A percentile compares a stretch with the other conserved stretches of the same genome.
Conservation (phyloP, 2,888 invertebrate genomes). For the Phaonia tiefii region DNA sequence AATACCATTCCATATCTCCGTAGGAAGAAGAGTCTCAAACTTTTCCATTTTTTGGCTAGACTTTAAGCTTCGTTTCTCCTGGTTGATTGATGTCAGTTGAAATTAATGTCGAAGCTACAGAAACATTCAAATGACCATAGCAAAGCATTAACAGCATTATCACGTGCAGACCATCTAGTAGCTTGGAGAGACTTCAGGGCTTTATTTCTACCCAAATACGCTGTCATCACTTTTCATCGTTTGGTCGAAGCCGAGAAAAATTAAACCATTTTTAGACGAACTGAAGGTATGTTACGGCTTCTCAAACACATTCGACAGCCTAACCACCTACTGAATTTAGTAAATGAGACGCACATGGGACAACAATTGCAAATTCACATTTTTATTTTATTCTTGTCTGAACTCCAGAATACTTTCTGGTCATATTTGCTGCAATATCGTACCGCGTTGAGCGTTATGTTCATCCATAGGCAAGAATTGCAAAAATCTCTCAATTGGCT, state of each 20-base stretch:
- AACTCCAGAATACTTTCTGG: no score
- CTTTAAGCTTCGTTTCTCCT: no score
- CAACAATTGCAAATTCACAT: conserved; percentile 3
- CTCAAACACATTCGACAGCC: conserved; percentile 19
- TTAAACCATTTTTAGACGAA: conserved; percentile 39
- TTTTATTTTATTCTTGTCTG: not conserved
- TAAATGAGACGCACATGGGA: conserved; percentile 23
- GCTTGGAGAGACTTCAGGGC: conserved; percentile 41
- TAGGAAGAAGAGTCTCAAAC: no score
- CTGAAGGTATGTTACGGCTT: conserved; percentile 32
- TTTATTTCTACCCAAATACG: conserved; percentile 41
- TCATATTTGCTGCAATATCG: conserved; percentile 4
- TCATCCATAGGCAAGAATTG: no score
- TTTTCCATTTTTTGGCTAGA: no score
- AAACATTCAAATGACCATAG: conserved; percentile 57
- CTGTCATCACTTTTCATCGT: conserved; percentile 22
- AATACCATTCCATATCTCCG: no score
- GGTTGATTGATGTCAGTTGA: conserved; percentile 8
- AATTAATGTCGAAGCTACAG: conserved; percentile 19
- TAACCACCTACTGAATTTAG: conserved; percentile 46
- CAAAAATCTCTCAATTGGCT: conserved; percentile 29
- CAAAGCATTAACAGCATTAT: conserved; percentile 45
- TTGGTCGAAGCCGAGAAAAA: conserved; percentile 43
- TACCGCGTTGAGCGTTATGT: not conserved
- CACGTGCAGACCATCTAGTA: conserved; percentile 41